These are phyloP conservation scores for Ramphastos sulfuratus DNA, from an alignment of 2,113 vertebrate species.

Conservation along the genomic window DNA sequence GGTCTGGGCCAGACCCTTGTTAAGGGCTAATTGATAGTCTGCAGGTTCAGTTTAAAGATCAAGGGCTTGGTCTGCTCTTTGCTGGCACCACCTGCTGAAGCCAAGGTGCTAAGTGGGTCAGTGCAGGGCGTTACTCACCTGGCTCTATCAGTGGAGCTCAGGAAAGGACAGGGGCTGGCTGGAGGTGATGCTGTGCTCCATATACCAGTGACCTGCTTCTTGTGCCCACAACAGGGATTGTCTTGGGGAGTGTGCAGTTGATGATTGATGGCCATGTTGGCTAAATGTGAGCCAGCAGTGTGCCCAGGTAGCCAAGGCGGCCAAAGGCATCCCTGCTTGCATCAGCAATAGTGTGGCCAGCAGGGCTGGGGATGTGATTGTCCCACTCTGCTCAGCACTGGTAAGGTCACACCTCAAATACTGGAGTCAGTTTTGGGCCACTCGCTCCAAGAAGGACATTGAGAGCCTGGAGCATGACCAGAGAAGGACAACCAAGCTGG, in stretches of 20 bases:
- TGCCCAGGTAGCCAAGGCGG: too few species aligned
- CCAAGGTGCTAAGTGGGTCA: neutral
- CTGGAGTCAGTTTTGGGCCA: too few species aligned
- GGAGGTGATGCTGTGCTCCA: fast-evolving
- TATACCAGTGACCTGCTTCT: fast-evolving
- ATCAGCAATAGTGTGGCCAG: too few species aligned
- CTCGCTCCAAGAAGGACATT: too few species aligned
- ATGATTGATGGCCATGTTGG: too few species aligned
- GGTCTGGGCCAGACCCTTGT: neutral
- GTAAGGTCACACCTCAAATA: too few species aligned
- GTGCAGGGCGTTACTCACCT: fast-evolving
- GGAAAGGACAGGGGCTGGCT: neutral
- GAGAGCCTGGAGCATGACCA: too few species aligned
- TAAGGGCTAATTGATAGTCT: neutral
- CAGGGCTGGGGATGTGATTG: too few species aligned
- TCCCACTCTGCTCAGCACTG: too few species aligned
- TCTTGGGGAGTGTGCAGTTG: fast-evolving
- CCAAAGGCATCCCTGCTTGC: too few species aligned
- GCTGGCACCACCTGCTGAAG: fast-evolving
- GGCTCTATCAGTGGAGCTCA: fast-evolving
- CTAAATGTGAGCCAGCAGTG: too few species aligned
- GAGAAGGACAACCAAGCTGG: too few species aligned
- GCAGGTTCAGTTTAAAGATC: neutral
- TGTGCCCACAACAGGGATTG: fast-evolving
- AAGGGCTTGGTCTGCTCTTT: neutral